Base-by-base conservation (phyloP, 2,888 invertebrate species). In the Galeruca laticollis region DNA sequence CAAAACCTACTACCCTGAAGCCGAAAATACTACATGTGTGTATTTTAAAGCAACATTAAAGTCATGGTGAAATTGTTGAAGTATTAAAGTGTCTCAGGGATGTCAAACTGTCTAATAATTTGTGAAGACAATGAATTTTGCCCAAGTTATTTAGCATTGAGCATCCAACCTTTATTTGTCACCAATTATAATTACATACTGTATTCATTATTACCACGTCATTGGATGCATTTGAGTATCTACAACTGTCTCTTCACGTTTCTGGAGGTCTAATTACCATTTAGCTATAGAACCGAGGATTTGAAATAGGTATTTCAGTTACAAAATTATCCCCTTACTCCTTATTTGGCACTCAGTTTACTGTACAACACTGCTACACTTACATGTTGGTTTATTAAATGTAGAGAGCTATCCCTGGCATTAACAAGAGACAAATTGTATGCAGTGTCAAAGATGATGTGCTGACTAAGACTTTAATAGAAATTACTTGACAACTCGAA, bases 231-330 rank as follows among this genome's bases (percentile, higher is more conserved):
- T n/a, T 59, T 49, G 21, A 37, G 49, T 18, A 13, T 49, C 20
- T 57, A 61, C 26, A 57, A 56, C 35, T 69, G 69, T 61, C 71
- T 47, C 70, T 66, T 68, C 49, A 33, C 69, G 4, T 71, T 69
- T 57, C 47, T 67, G 65, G 69, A 63, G 67, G 56, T 73, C 68
- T 73, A 73, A 73, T 73, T 73, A 71, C 73, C 61, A 65, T 54
- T 64, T 73, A 73, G 64, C 64, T 66, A 64, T 71, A 67, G 73
- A 71, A 64, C 57, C 47, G 49, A 56, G 70, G 61, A 70, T 68
- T 72, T 59, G 56, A 68, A 70, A 70, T 70, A 62, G 73, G 73
- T 73, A 65, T 73, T 73, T 70, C 73, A 70, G 65, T 73, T 73
- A 73, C 70, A 68, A 59, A 54, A 68, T 66, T 68, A 73, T 68